phyloP scores from a whole-genome alignment of 2,888 invertebrate genomes.

The Mantis religiosa region DNA sequence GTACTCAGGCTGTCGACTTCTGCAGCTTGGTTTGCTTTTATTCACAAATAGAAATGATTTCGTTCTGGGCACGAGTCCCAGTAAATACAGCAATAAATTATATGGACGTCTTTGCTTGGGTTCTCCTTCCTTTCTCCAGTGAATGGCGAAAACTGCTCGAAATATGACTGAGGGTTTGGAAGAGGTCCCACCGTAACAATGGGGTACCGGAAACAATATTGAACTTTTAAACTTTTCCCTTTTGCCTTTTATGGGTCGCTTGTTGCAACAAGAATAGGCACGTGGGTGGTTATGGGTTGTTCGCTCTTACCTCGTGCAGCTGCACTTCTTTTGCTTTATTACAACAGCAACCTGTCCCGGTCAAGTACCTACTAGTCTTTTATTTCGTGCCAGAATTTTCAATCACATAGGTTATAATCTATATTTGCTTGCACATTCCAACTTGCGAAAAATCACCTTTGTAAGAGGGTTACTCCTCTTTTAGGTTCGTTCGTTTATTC shows the following conservation, averaged over 20 bases:
- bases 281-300: not conserved
- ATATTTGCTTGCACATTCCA: not conserved
- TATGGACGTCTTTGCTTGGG: not conserved
- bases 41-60: not conserved
- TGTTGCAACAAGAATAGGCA: not conserved
- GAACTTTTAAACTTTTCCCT: not conserved
- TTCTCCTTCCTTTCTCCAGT: not conserved
- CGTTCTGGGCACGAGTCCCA: not conserved
- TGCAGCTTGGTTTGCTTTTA: not conserved
- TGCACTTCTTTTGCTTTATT: not conserved
- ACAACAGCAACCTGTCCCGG: not conserved
- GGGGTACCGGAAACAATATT: not conserved
- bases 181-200: not conserved
- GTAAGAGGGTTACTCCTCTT: too few relatives aligned
- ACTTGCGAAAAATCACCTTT: too few relatives aligned
- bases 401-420: not conserved
- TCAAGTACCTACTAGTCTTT: not conserved
- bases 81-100: constrained; percentile 23
- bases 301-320: not conserved
- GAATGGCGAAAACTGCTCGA: constrained; percentile 10
- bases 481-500: too few relatives aligned
- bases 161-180: constrained; percentile 22
- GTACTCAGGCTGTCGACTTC: not conserved
- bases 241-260: not conserved
- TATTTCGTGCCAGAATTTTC: not conserved